Evolutionary conservation across 2,797 vertebrate genomes (phyloP).

Genomic region (Xiphorhynchus erythropygius): DNA sequence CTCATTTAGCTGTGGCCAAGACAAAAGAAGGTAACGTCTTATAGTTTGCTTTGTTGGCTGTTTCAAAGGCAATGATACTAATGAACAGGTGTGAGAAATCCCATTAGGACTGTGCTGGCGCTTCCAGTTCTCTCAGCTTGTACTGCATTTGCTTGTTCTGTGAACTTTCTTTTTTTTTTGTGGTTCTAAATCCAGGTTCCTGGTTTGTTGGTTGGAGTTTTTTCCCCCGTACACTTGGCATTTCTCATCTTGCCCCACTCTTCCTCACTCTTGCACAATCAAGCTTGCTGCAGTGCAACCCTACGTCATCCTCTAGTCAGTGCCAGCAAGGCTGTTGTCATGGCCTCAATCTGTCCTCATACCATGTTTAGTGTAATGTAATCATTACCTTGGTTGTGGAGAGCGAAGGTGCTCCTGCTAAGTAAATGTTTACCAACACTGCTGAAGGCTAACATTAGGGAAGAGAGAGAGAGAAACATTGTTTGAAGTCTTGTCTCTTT

Average conservation of each 20-base stretch:
- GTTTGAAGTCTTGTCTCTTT: not conserved
- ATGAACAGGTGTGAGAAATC: constrained; percentile 9
- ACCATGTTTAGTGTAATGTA: not conserved
- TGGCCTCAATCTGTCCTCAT: not conserved
- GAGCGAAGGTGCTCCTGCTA: constrained; percentile 30
- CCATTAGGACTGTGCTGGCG: not conserved
- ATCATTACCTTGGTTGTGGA: constrained; percentile 52
- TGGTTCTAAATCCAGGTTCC: not conserved
- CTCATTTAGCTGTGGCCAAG: not conserved
- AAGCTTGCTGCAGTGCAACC: not conserved
- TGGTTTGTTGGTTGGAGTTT: not conserved
- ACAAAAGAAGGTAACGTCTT: not conserved
- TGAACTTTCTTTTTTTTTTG: not conserved
- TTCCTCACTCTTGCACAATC: not conserved
- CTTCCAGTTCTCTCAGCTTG: not conserved
- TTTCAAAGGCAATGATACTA: not conserved
- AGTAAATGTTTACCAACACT: constrained; percentile 60
- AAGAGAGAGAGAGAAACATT: not conserved
- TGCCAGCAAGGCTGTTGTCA: constrained; percentile 2
- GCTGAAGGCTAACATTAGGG: not conserved
- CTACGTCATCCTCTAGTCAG: not conserved
- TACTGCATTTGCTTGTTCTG: not conserved
- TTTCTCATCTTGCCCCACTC: not conserved
- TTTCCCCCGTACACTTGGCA: not conserved
- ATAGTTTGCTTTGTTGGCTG: not conserved